A percentile compares a stretch with the other conserved stretches of the same genome.
phyloP scores from a whole-genome alignment of 2,113 vertebrate species.

The Poeciliopsis turrubarensis region DNA sequence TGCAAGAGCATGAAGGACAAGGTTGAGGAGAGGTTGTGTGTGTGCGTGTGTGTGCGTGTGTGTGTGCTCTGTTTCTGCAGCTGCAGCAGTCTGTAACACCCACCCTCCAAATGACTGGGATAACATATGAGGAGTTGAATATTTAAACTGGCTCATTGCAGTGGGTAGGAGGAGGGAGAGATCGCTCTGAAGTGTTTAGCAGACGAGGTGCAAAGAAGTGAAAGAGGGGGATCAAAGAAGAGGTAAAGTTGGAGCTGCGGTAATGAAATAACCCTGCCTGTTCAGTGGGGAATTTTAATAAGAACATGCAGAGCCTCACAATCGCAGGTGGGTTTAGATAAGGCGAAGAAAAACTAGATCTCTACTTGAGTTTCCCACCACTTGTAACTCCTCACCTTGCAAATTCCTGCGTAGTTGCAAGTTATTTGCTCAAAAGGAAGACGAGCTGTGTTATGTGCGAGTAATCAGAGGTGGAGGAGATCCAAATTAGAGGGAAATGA shows the following conservation, averaged over 20 bases:
- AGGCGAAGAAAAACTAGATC: conserved; percentile 4
- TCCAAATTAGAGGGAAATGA: conserved; percentile 48
- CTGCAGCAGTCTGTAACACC: conserved; percentile 51
- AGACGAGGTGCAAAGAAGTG: conserved; percentile 2
- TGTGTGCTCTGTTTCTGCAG: conserved; percentile 29
- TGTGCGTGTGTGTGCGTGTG: conserved; percentile 17
- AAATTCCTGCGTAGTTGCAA: conserved; percentile 56
- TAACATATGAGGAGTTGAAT: conserved; percentile 66
- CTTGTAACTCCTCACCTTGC: conserved; percentile 23
- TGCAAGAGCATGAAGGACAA: conserved; percentile 29
- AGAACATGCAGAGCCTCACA: conserved; percentile 46
- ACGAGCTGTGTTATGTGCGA: conserved; percentile 42
- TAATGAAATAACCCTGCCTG: conserved; percentile 58
- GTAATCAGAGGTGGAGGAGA: conserved; percentile 33
- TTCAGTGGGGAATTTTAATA: conserved; percentile 61
- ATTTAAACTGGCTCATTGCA: conserved; percentile 58
- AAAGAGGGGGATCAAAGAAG: conserved; percentile 36
- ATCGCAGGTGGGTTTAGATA: conserved; percentile 45
- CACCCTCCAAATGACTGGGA: conserved; percentile 34
- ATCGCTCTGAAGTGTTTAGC: conserved; percentile 41
- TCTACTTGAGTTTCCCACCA: not conserved
- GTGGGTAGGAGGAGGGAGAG: conserved; percentile 33
- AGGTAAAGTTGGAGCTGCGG: conserved; percentile 55
- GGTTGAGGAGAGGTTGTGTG: conserved; percentile 20
- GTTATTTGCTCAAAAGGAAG: conserved; percentile 40